These are phyloP conservation scores for Anas bahamensis DNA, from an alignment of 2,797 vertebrate genomes.

Conservation along the genomic window DNA sequence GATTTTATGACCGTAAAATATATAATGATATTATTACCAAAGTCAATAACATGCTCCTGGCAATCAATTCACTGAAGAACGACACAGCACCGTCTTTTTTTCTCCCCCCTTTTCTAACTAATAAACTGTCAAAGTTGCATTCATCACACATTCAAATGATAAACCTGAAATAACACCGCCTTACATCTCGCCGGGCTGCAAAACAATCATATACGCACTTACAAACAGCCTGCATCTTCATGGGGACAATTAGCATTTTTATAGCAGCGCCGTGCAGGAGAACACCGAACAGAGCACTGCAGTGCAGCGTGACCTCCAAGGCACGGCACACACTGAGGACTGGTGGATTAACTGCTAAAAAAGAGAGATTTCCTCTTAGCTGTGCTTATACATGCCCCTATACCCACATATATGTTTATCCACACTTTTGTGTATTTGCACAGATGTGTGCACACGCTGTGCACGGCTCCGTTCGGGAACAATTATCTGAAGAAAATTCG, in stretches of 20 bases:
- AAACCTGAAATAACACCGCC: slow-evolving; percentile 49
- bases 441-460: not conserved
- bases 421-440: not conserved
- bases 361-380: slow-evolving; percentile 20
- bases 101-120: not conserved
- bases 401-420: not conserved
- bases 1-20: slow-evolving; percentile 58
- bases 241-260: slow-evolving; percentile 69
- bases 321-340: not conserved
- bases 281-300: not conserved
- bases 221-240: slow-evolving; percentile 29
- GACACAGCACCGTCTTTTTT: not conserved
- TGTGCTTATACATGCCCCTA: not conserved
- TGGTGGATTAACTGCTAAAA: slow-evolving; percentile 41
- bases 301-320: slow-evolving; percentile 49
- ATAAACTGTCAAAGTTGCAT: slow-evolving; percentile 52
- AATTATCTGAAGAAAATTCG: slow-evolving; percentile 25
- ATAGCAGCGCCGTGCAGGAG: not conserved
- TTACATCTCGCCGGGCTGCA: not conserved
- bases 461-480: not conserved
- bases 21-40: slow-evolving; percentile 63
- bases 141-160: slow-evolving; percentile 40
- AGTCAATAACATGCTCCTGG: slow-evolving; percentile 66
- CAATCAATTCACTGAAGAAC: slow-evolving; percentile 33
- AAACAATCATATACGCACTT: slow-evolving; percentile 32